Base-by-base conservation (phyloP, 2,797 vertebrate genomes). In the Sphenopsis melanotis region DNA sequence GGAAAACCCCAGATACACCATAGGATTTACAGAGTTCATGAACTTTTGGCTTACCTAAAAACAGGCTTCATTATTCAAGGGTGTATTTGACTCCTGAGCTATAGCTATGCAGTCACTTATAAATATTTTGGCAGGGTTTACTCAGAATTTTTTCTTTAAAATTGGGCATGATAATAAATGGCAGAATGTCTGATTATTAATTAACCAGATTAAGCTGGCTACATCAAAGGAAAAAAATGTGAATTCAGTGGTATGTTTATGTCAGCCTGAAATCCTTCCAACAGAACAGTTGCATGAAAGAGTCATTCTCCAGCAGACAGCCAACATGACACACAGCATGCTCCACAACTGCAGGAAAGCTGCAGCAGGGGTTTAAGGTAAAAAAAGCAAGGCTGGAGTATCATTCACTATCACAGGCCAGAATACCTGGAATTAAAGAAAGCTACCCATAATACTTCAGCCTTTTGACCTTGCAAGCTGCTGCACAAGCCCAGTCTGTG, bases 211-310 rank as follows among this genome's bases (percentile, higher is more conserved):
- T 60, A 39, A 84, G 53, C 60, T 94, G 89, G 55, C 47, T 93
- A 49, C 50, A 87, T 77, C 46, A 75, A 70, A 92, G 23, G 57
- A 34, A 71, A 89, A 82, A 72, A 64, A 53, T 0, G 11, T 44
- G 6, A 71, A 57, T 57, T 83, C 44, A 68, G 50, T 32, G 21
- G 11, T 24, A 12, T 47, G 30, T 50, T 95, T 75, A 63, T 23
- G 23, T 78, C 79, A 78, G 72, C 72, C 78, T 80, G 89, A 94
- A 94, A 85, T 61, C 56, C 42, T 85, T 89, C 89, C 89, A 96
- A 59, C 8, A 65, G 53, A 85, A 69, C 84, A 95, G 68, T 44
- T 92, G 66, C 65, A 71, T 71, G 55, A 24, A 89, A 29, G 61
- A 89, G 47, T 57, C 79, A 12, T 20, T 65, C 65, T 83, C 47